phyloP scores from a whole-genome alignment of 2,797 vertebrate species.

The Sebastes nivosus region DNA sequence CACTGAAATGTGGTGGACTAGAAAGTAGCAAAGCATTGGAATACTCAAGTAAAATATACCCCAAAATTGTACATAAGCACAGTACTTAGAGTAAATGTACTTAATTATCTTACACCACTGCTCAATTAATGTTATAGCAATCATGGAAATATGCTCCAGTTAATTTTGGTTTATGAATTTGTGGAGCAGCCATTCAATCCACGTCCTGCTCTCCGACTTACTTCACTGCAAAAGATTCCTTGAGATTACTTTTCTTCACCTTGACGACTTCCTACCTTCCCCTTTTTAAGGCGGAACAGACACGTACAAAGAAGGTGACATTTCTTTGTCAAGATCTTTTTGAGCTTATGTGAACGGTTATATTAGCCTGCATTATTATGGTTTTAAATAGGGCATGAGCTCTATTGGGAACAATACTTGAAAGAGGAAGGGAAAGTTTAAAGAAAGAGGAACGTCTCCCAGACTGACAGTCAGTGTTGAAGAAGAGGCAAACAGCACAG shows the following conservation, averaged over 20 bases:
- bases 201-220: slow-evolving; percentile 1
- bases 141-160: neutral
- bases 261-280: slow-evolving; percentile 31
- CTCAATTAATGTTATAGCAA: neutral
- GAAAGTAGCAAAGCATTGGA: neutral
- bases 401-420: slow-evolving; percentile 56
- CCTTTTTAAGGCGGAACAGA: slow-evolving; percentile 26
- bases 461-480: slow-evolving; percentile 44
- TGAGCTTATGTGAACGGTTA: slow-evolving; percentile 43
- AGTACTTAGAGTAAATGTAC: neutral
- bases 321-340: slow-evolving; percentile 40
- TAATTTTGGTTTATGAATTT: slow-evolving; percentile 1
- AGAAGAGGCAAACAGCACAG: slow-evolving; percentile 10
- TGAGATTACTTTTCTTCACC: slow-evolving; percentile 32
- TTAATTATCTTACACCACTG: neutral
- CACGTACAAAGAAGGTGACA: slow-evolving; percentile 9
- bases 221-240: slow-evolving; percentile 19
- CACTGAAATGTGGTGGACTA: neutral
- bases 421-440: slow-evolving; percentile 47
- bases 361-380: slow-evolving; percentile 60
- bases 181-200: neutral
- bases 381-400: slow-evolving; percentile 63
- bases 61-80: neutral
- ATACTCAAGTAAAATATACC: neutral
- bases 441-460: slow-evolving; percentile 46